These are phyloP conservation scores for Luperina testacea DNA, from an alignment of 2,888 invertebrate species.

Conservation along the genomic window DNA sequence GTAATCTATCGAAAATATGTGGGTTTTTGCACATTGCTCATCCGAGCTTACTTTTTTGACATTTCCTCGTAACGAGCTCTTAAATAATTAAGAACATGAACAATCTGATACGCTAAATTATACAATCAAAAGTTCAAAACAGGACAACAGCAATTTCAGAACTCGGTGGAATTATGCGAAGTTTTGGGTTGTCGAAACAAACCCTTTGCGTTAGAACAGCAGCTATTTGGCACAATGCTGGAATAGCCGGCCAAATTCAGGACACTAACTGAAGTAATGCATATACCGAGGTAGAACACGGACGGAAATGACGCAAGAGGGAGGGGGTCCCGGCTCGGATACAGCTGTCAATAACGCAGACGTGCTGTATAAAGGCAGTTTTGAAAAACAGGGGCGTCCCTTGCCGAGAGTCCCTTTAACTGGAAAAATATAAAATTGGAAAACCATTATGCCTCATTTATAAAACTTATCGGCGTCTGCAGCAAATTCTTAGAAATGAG, in stretches of 20 bases:
- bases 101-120: constrained; percentile 19
- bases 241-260: constrained; percentile 48
- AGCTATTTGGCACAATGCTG: constrained; percentile 52
- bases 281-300: constrained; percentile 58
- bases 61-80: constrained; percentile 32
- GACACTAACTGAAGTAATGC: constrained; percentile 48
- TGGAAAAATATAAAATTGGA: constrained; percentile 66
- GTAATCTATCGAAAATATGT: constrained; percentile 25
- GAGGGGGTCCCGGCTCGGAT: constrained; percentile 67
- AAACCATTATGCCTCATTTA: constrained; percentile 59
- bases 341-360: constrained; percentile 72
- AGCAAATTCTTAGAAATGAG: constrained; percentile 48
- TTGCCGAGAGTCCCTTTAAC: constrained; percentile 54
- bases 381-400: constrained; percentile 68
- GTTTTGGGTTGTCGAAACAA: constrained; percentile 44
- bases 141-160: constrained; percentile 45
- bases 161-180: constrained; percentile 39
- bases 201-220: constrained; percentile 45
- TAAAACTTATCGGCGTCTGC: constrained; percentile 50
- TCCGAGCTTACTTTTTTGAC: constrained; percentile 25
- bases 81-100: constrained; percentile 21
- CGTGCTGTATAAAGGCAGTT: constrained; percentile 60
- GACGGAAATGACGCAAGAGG: constrained; percentile 64
- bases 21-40: constrained; percentile 15
- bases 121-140: constrained; percentile 37